Percentiles rank a stretch among this genome's conserved stretches.
These are phyloP conservation scores for Mobula birostris DNA, from an alignment of 2,113 vertebrate species.

Conservation along the genomic window DNA sequence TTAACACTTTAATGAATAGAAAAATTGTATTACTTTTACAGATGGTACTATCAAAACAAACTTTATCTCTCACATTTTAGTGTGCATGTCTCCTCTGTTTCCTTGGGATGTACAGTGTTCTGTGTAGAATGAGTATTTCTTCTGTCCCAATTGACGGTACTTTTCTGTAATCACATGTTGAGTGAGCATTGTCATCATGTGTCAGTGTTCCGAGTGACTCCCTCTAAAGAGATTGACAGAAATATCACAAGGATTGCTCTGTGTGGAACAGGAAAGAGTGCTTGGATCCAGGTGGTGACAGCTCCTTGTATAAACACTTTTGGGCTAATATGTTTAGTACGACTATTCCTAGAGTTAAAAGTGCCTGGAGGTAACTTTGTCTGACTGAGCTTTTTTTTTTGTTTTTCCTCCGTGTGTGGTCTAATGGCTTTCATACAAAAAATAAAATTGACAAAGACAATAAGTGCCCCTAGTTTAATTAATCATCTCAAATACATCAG, in stretches of 20 bases:
- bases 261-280: neutral
- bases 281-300: neutral
- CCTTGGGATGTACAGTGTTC: neutral
- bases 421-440: neutral
- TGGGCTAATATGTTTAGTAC: neutral
- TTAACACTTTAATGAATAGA: neutral
- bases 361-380: neutral
- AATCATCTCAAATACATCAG: neutral
- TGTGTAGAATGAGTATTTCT: neutral
- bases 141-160: neutral
- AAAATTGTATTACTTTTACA: neutral
- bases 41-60: neutral
- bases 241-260: slow-evolving; percentile 13
- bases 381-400: neutral
- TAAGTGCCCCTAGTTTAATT: neutral
- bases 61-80: neutral
- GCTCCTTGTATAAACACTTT: neutral
- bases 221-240: slow-evolving; percentile 27
- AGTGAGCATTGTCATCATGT: neutral
- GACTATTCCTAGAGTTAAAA: slow-evolving; percentile 1
- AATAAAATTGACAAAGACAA: neutral
- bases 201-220: slow-evolving; percentile 12
- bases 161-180: neutral
- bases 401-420: neutral
- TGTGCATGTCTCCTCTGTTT: neutral